These are phyloP conservation scores for Argyresthia goedartella DNA, from an alignment of 2,888 invertebrate genomes.

Conservation along the genomic window DNA sequence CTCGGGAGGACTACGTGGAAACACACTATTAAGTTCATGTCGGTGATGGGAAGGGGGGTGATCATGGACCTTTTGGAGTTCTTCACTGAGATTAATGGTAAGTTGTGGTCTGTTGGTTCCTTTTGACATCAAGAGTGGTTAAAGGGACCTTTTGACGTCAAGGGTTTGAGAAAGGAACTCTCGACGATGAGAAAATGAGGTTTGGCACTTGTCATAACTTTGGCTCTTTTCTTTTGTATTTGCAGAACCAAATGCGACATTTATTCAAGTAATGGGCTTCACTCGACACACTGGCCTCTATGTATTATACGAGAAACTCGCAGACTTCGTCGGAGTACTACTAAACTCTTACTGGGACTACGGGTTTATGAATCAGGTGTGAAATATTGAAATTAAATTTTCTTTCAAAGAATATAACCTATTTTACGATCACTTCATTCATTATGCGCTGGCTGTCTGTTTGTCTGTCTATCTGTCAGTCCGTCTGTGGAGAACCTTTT, in stretches of 20 bases:
- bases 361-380: constrained; percentile 60
- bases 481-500: no score
- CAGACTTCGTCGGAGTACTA: constrained; percentile 46
- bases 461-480: no score
- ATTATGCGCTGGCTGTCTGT: no score
- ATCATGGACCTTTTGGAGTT: constrained; percentile 41
- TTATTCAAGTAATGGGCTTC: constrained; percentile 54
- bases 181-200: no score
- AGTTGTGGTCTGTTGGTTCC: constrained; percentile 9
- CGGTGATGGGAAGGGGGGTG: constrained; percentile 32
- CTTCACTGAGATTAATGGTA: constrained; percentile 50
- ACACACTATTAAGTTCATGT: constrained; percentile 34
- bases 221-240: constrained; percentile 3
- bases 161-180: no score
- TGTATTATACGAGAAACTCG: constrained; percentile 43
- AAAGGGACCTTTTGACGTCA: no score
- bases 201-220: no score
- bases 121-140: neutral
- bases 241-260: constrained; percentile 40
- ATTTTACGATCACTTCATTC: no score
- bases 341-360: constrained; percentile 60
- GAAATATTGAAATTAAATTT: no score
- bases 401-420: no score
- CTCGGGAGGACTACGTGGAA: constrained; percentile 34
- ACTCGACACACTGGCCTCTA: constrained; percentile 47